Percentiles rank a stretch among this genome's conserved stretches.
Evolutionary conservation across 2,113 vertebrate species (phyloP).

Genomic region (Tachuris rubrigastra): DNA sequence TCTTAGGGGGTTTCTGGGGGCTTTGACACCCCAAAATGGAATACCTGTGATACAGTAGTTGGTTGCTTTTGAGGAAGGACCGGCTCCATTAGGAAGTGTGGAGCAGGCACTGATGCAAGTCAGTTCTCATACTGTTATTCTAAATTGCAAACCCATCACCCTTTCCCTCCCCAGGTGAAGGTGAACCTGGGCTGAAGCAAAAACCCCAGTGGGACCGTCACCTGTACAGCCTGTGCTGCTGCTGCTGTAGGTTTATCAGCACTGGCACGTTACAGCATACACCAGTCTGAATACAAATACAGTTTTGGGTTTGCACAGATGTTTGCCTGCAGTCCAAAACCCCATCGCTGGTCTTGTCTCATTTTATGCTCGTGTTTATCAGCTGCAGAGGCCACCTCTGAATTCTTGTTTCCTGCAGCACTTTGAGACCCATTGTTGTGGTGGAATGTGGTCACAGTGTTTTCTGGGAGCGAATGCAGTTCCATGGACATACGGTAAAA

Average conservation of each 20-base stretch:
- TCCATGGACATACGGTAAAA: not conserved
- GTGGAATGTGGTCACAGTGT: not conserved
- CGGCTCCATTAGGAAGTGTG: not conserved
- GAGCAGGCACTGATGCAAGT: not conserved
- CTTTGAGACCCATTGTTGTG: not conserved
- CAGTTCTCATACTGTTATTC: not conserved
- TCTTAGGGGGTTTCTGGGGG: not conserved
- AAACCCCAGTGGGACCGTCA: not conserved
- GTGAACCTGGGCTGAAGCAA: not conserved
- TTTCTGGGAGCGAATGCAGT: not conserved
- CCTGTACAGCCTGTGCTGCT: not conserved
- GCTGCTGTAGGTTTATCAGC: not conserved
- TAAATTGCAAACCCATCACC: not conserved
- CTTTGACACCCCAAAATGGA: not conserved
- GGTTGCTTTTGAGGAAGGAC: not conserved
- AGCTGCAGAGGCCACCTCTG: not conserved
- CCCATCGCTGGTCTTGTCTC: not conserved
- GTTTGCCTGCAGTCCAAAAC: not conserved
- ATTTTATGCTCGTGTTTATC: not conserved
- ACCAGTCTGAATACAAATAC: not conserved
- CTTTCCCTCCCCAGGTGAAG: not conserved
- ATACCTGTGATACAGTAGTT: not conserved
- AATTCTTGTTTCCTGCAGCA: not conserved
- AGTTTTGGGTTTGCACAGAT: not conserved
- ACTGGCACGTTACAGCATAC: accelerated